Evolutionary conservation across 2,797 vertebrate species (phyloP).

Genomic region (Kryptolebias ocellatus): DNA sequence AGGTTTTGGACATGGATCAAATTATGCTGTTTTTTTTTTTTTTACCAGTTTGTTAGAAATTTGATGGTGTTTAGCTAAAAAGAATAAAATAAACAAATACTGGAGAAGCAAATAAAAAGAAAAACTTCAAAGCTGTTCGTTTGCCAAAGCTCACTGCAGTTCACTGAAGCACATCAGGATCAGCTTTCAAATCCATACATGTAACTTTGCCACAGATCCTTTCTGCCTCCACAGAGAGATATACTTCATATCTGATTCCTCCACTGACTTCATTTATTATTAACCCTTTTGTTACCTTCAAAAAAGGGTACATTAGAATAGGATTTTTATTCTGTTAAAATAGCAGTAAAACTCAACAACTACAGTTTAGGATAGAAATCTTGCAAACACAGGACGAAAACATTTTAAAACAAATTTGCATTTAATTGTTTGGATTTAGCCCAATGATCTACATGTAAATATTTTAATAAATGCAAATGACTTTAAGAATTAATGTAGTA

Average conservation of each 20-base stretch:
- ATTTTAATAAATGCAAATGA: conserved; percentile 12
- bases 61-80: too few species aligned
- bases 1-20: not conserved
- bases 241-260: conserved; percentile 7
- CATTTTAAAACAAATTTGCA: not conserved
- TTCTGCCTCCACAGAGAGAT: conserved; percentile 13
- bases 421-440: not conserved
- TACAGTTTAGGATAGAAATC: not conserved
- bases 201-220: conserved; percentile 12
- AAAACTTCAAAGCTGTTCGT: not conserved
- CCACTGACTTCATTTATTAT: not conserved
- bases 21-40: not conserved
- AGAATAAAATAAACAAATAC: not conserved
- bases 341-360: not conserved
- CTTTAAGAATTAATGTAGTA: not conserved
- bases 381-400: not conserved
- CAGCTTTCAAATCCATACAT: conserved; percentile 31
- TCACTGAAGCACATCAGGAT: conserved; percentile 16
- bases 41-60: too few species aligned
- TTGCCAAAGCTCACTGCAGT: not conserved
- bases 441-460: not conserved
- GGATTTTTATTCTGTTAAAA: conserved; percentile 1
- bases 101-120: not conserved
- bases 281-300: not conserved
- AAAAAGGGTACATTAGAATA: not conserved